Percentiles rank a stretch among this genome's conserved stretches.
Conservation (phyloP, 2,888 invertebrate genomes). For the Drosophila bunnanda region DNA sequence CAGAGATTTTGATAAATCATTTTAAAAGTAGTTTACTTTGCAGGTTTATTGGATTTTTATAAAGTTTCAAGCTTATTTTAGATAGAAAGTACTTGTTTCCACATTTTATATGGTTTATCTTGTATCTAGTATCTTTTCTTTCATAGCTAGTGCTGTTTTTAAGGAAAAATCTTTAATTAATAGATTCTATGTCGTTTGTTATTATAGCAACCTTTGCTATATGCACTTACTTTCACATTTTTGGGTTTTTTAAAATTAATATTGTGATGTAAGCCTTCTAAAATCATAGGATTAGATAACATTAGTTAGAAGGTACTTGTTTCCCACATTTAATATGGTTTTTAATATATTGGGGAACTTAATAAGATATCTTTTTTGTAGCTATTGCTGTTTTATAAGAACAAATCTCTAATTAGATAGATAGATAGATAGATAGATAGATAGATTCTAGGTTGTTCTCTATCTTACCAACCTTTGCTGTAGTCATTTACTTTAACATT, state of each 20-base stretch:
- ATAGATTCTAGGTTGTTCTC: not conserved
- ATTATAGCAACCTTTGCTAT: constrained; percentile 3
- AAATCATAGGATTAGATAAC: not conserved
- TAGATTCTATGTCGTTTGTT: not conserved
- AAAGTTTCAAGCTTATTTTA: not conserved
- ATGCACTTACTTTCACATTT: constrained; percentile 1
- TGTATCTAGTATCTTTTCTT: too few relatives aligned
- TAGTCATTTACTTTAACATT: not conserved
- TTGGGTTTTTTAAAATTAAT: constrained; percentile 44
- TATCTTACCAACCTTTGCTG: constrained; percentile 2
- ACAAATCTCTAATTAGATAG: not conserved
- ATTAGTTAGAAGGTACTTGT: not conserved
- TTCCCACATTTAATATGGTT: too few relatives aligned
- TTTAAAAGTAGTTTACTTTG: not conserved
- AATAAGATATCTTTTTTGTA: too few relatives aligned
- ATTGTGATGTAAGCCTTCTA: constrained; percentile 63
- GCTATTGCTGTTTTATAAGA: too few relatives aligned
- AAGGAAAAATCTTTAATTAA: not conserved
- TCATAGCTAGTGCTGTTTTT: not conserved
- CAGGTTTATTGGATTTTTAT: not conserved
- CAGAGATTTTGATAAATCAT: not conserved
- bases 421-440: too few relatives aligned
- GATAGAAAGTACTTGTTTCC: not conserved
- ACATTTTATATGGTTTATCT: too few relatives aligned
- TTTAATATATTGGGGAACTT: too few relatives aligned